A percentile compares a stretch with the other conserved stretches of the same genome.
These are phyloP conservation scores for Engystomops pustulosus DNA, from an alignment of 2,113 vertebrate genomes.

Conservation along the genomic window DNA sequence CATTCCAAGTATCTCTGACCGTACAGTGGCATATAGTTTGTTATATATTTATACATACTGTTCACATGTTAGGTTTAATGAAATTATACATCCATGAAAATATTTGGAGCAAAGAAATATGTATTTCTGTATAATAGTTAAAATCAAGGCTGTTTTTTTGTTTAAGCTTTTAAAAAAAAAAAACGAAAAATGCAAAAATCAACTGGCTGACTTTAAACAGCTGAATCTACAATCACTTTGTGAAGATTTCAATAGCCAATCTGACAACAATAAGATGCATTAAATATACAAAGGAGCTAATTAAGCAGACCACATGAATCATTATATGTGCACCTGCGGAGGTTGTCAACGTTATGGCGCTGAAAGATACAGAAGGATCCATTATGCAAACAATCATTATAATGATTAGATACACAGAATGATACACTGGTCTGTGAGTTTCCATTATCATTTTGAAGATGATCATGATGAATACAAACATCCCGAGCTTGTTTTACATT, in stretches of 20 bases:
- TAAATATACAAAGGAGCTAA: constrained; percentile 50
- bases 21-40: no score
- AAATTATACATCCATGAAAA: not conserved
- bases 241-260: constrained; percentile 56
- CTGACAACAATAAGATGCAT: constrained; percentile 55
- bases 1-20: no score
- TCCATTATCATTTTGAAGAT: constrained; percentile 35
- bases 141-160: not conserved
- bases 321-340: constrained; percentile 49
- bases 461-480: not conserved
- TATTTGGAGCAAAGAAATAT: not conserved
- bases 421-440: constrained; percentile 35
- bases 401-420: constrained; percentile 46
- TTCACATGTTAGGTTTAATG: not conserved
- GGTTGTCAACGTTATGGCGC: constrained; percentile 28
- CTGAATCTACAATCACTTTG: constrained; percentile 54
- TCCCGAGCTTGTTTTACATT: not conserved
- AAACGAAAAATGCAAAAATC: not conserved
- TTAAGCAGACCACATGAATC: constrained; percentile 44
- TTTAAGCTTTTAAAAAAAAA: not conserved
- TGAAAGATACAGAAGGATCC: constrained; percentile 25
- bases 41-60: no score
- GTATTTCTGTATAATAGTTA: not conserved
- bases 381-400: constrained; percentile 54
- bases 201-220: constrained; percentile 39